Evolutionary conservation across 2,113 vertebrate species (phyloP), one percentile per base, ranked within the genome.

Genomic region (Numida meleagris): DNA sequence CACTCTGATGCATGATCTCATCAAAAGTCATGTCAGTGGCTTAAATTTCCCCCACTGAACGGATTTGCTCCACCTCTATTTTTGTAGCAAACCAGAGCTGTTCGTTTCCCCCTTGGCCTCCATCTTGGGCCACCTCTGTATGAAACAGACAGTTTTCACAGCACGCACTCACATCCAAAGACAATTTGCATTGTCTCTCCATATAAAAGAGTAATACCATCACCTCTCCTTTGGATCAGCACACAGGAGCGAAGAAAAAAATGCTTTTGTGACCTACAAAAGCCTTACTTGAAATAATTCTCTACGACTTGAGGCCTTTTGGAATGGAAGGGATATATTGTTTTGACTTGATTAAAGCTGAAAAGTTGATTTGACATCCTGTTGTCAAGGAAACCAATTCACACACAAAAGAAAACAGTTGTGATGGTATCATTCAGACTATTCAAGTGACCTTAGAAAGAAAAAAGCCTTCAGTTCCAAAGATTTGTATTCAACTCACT

Each of bases 331-430:
- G 94, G 93, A 95, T 94, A 97, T 96, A 97, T 96, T 95, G 91
- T 97, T 95, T 97, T 97, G 97, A 97, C 94, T 97, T 97, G 97
- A 97, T 97, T 98, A 97, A 97, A 97, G 94, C 94, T 95, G 88
- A 94, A 90, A 96, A 97, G 96, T 95, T 97, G 96, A 98, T 97
- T 96, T 97, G 96, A 95, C 93, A 95, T 95, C 94, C 89, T 97
- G 95, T 97, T 89, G 96, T 97, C 98, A 97, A 97, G 97, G 97
- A 97, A 97, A 98, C 97, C 93, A 93, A 70, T 94, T 96, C 96
- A 95, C 96, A 96, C 82, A 96, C 94, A 96, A 96, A 92, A 96
- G 95, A 96, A 96, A 94, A 94, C 94, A 96, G 96, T 97, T 96
- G 93, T 96, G 94, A 95, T 91, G 85, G 92, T 96, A 96, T 86